Evolutionary conservation across 1,140 invertebrate species (phyloP).

Genomic region (Drosophila sucinea): DNA sequence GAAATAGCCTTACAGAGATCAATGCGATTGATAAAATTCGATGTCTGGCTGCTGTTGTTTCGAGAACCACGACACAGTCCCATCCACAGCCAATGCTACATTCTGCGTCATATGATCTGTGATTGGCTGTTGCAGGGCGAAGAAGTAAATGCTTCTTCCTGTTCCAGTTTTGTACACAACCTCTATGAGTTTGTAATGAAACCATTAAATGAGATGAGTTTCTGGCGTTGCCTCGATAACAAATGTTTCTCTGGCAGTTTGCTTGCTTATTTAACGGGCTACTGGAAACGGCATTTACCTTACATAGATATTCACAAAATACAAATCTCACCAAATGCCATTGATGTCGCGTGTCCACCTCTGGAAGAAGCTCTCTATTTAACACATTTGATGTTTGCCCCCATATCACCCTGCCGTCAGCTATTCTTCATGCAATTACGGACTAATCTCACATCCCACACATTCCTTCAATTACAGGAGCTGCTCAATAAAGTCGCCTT

Average conservation of each 20-base stretch:
- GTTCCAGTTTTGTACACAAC: constrained; percentile 48
- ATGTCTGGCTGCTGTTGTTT: constrained; percentile 55
- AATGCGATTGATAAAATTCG: constrained; percentile 29
- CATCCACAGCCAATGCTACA: constrained; percentile 44
- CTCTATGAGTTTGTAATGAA: constrained; percentile 39
- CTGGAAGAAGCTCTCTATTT: constrained; percentile 47
- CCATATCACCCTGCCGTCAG: constrained; percentile 51
- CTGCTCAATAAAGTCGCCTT: constrained; percentile 71
- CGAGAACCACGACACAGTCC: constrained; percentile 46
- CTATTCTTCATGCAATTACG: constrained; percentile 33
- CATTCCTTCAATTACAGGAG: constrained; percentile 21
- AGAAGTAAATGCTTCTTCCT: not conserved
- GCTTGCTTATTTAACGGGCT: constrained; percentile 30
- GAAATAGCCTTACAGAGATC: constrained; percentile 41
- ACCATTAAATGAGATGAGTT: constrained; percentile 39
- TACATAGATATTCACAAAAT: constrained; percentile 53
- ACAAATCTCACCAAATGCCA: constrained; percentile 13
- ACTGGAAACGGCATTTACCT: constrained; percentile 49
- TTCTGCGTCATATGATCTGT: constrained; percentile 64
- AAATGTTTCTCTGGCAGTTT: constrained; percentile 39
- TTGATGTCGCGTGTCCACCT: not conserved
- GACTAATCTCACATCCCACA: not conserved
- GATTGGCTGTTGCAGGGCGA: constrained; percentile 40
- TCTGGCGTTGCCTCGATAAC: constrained; percentile 46
- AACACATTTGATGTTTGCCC: constrained; percentile 51